Evolutionary conservation across 2,113 vertebrate genomes (phyloP).

Genomic region (Tachycineta bicolor): DNA sequence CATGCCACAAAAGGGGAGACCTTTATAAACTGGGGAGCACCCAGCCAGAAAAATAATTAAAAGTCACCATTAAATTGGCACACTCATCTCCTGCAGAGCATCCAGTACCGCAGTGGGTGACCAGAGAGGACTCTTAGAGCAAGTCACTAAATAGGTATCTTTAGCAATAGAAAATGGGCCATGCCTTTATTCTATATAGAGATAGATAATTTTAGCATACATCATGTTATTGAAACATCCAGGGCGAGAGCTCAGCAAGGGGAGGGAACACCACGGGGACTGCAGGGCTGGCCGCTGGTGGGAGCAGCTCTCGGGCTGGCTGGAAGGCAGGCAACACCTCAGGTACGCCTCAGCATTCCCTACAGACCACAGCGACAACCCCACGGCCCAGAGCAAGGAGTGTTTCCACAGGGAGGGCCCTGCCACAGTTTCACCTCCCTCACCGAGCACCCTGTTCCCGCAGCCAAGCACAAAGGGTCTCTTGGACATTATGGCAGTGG

Average conservation of each 20-base stretch:
- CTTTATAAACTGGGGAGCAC: not conserved
- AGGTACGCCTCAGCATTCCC: not conserved
- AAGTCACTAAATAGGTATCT: not conserved
- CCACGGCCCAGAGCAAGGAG: not conserved
- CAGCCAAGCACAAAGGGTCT: not conserved
- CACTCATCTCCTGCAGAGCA: not conserved
- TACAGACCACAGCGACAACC: accelerated
- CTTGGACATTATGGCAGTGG: accelerated
- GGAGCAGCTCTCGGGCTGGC: not conserved
- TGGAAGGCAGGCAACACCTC: not conserved
- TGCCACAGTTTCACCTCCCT: not conserved
- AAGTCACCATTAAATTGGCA: constrained; percentile 13
- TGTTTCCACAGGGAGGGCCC: not conserved
- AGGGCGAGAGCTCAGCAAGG: not conserved
- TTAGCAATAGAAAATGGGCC: not conserved
- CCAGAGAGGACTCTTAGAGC: not conserved
- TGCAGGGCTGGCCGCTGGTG: not conserved
- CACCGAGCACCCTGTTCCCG: not conserved
- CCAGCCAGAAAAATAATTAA: not conserved
- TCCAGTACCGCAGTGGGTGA: not conserved
- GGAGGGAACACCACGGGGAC: not conserved
- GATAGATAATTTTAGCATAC: not conserved
- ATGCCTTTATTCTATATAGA: not conserved
- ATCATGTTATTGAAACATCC: not conserved
- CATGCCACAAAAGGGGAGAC: not conserved